Evolutionary conservation across 2,888 invertebrate species (phyloP), one percentile per base, ranked within the genome.

Genomic region (Entomobrya multifasciata): DNA sequence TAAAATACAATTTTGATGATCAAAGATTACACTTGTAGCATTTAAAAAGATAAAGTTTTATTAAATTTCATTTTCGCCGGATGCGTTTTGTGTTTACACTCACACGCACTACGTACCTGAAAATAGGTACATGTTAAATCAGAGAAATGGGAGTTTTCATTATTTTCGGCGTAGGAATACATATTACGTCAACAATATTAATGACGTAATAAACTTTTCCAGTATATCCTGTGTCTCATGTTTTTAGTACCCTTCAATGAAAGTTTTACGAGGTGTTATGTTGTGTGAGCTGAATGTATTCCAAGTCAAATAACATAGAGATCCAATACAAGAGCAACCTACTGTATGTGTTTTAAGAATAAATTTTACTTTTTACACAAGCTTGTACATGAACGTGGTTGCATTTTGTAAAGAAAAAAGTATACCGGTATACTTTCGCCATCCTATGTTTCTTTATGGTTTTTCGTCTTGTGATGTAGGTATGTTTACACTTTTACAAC

Each of bases 221-320:
- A 65, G 83, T 52, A 62, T 74, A 77, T 55, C 62, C 62, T 30
- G 27, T 52, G 30, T 36, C 62, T 60, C 25, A n/a, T 78, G 62
- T 77, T 62, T 81, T 74, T 60, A 76, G 47, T 65, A 77, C 77
- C 84, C 55, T 67, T 84, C 84, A 83, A 83, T 83, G 62, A 67
- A 76, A 82, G 49, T 83, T 83, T 83, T 83, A 83, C 82, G 82
- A 83, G 47, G 82, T 83, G 82, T 83, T 83, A 65, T 72, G 81
- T 81, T 80, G 22, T 74, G 74, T 74, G 55, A 57, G 55, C 41
- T 20, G 44, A 72, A 57, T 81, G 57, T 81, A 72, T 74, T 74
- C 36, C 36, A 36, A 36, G n/a, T 8, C 4, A 36, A 49, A 49
- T n/a, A 49, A 20, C 20, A 17, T 57, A 57, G 10, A 57, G 3